Evolutionary conservation across 2,888 invertebrate species (phyloP).

Genomic region (Drosophila yooni): DNA sequence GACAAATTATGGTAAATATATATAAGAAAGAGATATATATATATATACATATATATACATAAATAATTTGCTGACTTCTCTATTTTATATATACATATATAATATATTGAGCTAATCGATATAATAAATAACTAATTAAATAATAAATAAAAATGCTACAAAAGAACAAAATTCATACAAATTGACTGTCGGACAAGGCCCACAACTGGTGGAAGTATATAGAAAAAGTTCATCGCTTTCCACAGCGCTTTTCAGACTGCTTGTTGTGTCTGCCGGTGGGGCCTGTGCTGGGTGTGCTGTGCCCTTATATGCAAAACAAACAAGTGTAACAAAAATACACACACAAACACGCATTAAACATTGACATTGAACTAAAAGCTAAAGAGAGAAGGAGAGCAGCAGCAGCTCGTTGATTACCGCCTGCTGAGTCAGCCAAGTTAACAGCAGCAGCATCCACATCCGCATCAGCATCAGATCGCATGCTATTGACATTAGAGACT

Average conservation of each 20-base stretch:
- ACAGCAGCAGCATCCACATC: constrained; percentile 28
- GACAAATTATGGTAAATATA: not conserved
- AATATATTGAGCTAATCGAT: not conserved
- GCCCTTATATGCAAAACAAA: constrained; percentile 44
- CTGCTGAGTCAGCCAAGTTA: constrained; percentile 74
- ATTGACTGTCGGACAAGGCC: not conserved
- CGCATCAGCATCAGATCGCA: constrained; percentile 51
- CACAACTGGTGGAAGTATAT: constrained; percentile 1
- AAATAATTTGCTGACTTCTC: no score
- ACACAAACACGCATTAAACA: constrained; percentile 18
- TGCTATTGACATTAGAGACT: constrained; percentile 67
- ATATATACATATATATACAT: no score
- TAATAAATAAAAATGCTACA: no score
- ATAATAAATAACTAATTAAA: not conserved
- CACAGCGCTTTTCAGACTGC: not conserved
- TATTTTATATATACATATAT: not conserved
- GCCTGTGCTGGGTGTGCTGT: constrained; percentile 10
- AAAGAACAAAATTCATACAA: not conserved
- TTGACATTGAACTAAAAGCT: constrained; percentile 54
- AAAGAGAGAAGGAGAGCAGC: not conserved
- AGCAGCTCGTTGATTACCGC: constrained; percentile 67
- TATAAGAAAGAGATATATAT: no score
- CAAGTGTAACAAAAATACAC: constrained; percentile 8
- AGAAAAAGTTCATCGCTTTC: constrained; percentile 12
- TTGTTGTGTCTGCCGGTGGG: constrained; percentile 26